Conservation (phyloP, 2,797 vertebrate genomes). For the Helarctos malayanus region DNA sequence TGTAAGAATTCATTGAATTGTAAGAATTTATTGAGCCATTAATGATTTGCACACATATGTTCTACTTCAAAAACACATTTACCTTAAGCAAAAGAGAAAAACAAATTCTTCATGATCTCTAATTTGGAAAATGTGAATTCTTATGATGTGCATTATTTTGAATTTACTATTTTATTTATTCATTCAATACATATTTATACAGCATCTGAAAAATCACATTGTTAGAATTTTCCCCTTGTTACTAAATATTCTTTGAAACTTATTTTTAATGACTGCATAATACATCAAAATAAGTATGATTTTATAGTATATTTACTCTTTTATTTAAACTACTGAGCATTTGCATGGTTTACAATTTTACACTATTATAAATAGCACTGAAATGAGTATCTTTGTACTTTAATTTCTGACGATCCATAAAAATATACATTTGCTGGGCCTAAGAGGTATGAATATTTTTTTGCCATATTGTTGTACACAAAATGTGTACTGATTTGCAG, state of each 20-base stretch:
- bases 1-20: neutral
- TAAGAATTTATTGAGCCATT: slow-evolving; percentile 15
- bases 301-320: slow-evolving; percentile 68
- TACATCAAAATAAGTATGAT: slow-evolving; percentile 53
- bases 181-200: slow-evolving; percentile 45
- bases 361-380: slow-evolving; percentile 63
- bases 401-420: slow-evolving; percentile 67
- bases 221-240: slow-evolving; percentile 9
- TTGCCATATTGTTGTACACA: neutral
- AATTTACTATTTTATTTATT: slow-evolving; percentile 48
- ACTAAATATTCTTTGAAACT: slow-evolving; percentile 70
- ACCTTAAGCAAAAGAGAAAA: slow-evolving; percentile 49
- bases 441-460: slow-evolving; percentile 47
- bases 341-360: slow-evolving; percentile 66
- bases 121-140: slow-evolving; percentile 29
- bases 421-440: slow-evolving; percentile 54
- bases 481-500: slow-evolving; percentile 18
- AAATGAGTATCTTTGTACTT: slow-evolving; percentile 52
- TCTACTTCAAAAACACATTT: slow-evolving; percentile 42
- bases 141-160: slow-evolving; percentile 38
- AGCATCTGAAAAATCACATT: slow-evolving; percentile 50
- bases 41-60: neutral
- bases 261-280: slow-evolving; percentile 70
- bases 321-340: slow-evolving; percentile 49
- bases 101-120: neutral